These are phyloP conservation scores for Diploptera punctata DNA, from an alignment of 2,888 invertebrate genomes.

Conservation along the genomic window DNA sequence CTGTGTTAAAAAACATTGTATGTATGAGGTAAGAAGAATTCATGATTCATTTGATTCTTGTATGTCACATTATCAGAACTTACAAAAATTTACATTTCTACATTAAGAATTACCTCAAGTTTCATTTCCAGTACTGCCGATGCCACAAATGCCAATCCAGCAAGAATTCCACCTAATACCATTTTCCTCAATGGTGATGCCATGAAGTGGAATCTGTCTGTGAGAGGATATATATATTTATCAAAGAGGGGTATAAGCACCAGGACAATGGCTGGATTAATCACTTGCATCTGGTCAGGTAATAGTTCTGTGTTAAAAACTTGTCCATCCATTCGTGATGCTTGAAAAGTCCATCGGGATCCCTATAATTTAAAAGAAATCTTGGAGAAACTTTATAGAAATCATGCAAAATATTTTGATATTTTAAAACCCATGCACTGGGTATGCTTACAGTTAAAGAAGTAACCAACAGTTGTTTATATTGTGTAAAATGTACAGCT, in stretches of 20 bases:
- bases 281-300: constrained; percentile 84
- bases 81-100: no score
- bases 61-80: no score
- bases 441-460: no score
- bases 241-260: constrained; percentile 72
- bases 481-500: no score
- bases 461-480: no score
- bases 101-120: constrained; percentile 69
- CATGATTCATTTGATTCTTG: no score
- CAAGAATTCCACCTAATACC: constrained; percentile 74
- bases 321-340: constrained; percentile 70
- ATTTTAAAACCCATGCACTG: not conserved
- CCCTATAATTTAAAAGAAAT: constrained; percentile 56
- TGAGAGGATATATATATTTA: constrained; percentile 61
- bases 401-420: not conserved
- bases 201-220: constrained; percentile 55
- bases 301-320: constrained; percentile 54
- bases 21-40: no score
- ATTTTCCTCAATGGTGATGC: constrained; percentile 74
- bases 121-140: constrained; percentile 64
- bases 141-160: constrained; percentile 68
- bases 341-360: constrained; percentile 81
- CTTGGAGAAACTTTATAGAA: not conserved
- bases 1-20: no score
- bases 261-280: constrained; percentile 76